Evolutionary conservation across 2,888 invertebrate genomes (phyloP).

Genomic region (Eumacrocentrus americanus): DNA sequence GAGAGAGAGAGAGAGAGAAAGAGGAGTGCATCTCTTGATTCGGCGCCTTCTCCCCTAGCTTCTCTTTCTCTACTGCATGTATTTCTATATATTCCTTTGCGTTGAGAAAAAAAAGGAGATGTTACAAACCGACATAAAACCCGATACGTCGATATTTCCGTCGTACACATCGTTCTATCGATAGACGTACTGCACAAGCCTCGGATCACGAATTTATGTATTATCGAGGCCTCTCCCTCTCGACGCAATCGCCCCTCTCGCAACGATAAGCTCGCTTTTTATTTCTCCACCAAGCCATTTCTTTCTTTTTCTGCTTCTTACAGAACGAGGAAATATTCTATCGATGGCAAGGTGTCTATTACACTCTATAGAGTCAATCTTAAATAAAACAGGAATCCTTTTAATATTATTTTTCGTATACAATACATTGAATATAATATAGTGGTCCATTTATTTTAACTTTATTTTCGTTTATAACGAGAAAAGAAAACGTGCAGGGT

Average conservation of each 20-base stretch:
- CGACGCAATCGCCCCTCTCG: constrained; percentile 15
- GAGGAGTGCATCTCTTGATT: constrained; percentile 10
- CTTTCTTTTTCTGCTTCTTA: background rate
- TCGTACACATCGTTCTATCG: constrained; percentile 51
- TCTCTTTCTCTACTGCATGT: constrained; percentile 5
- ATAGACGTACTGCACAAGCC: constrained; percentile 27
- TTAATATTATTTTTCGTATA: background rate
- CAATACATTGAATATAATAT: too few species aligned
- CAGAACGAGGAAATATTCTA: background rate
- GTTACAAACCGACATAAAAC: constrained; percentile 45
- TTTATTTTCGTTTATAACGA: too few species aligned
- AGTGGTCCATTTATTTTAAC: too few species aligned
- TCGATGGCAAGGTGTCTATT: constrained; percentile 9
- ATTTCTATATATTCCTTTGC: constrained; percentile 35
- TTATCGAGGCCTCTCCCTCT: constrained; percentile 7
- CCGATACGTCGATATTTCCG: constrained; percentile 50
- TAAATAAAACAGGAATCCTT: background rate
- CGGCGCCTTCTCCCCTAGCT: constrained; percentile 1
- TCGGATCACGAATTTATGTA: constrained; percentile 20
- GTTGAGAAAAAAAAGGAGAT: constrained; percentile 42
- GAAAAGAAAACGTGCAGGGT: background rate
- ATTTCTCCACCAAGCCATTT: background rate
- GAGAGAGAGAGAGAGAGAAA: too few species aligned
- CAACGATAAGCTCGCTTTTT: constrained; percentile 15
- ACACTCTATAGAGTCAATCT: background rate